phyloP scores from a whole-genome alignment of 2,888 invertebrate species.

The Lapara coniferarum region DNA sequence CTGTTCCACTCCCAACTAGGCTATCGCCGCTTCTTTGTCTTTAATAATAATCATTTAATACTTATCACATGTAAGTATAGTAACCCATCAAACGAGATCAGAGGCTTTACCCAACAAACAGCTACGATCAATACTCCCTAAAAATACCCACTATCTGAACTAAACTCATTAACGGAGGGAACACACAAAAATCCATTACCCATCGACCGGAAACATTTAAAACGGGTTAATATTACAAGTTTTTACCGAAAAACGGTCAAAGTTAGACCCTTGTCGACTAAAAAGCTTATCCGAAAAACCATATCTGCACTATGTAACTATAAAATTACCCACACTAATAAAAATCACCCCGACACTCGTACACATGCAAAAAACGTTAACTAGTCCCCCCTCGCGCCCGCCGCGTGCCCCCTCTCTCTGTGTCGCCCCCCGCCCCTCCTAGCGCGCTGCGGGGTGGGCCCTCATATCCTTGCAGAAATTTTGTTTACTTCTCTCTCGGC shows the following conservation, averaged over 20 bases:
- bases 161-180: conserved; percentile 10
- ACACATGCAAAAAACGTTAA: conserved; percentile 79
- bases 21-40: too few species aligned
- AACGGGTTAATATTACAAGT: conserved; percentile 42
- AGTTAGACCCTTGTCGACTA: conserved; percentile 59
- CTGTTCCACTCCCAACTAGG: too few species aligned
- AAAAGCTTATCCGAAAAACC: conserved; percentile 65
- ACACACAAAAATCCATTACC: conserved; percentile 17
- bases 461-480: conserved; percentile 82
- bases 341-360: conserved; percentile 56
- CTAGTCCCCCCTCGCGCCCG: conserved; percentile 51
- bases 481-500: conserved; percentile 80
- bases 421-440: conserved; percentile 33
- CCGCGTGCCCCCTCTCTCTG: conserved; percentile 25
- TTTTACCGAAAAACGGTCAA: conserved; percentile 54
- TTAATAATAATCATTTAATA: too few species aligned
- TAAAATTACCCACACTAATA: conserved; percentile 63
- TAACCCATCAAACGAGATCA: too few species aligned
- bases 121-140: neutral
- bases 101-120: too few species aligned
- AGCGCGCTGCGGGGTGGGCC: conserved; percentile 47
- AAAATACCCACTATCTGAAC: conserved; percentile 2
- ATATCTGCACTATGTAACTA: conserved; percentile 40
- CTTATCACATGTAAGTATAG: too few species aligned
- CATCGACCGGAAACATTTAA: conserved; percentile 30